Base-by-base conservation (phyloP, 2,113 vertebrate genomes). In the Sceloporus tristichus region DNA sequence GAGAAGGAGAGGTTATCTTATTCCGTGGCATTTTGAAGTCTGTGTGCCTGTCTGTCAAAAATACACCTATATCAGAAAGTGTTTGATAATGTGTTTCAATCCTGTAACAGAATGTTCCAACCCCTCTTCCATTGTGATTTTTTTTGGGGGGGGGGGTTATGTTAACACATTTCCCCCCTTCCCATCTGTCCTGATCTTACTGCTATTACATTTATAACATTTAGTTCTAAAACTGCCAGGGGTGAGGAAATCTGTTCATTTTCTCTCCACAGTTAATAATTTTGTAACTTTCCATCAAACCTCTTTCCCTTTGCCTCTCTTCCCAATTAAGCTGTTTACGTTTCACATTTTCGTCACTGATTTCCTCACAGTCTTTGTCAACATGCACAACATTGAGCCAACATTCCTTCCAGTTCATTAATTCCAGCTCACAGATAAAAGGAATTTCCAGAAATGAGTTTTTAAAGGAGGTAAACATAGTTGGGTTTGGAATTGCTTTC, bases 401-500 rank as follows among this genome's bases (percentile, higher is more conserved):
- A 2, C 25, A n/a, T 48, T 4, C 14, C n/a, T 19, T 65, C 3
- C 18, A 10, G 18, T 11, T 10, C 11, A 11, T 2, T 91, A 6
- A 75, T 84, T 87, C 75, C 14, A 2, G 87, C 76, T 29, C 82
- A 80, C 53, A 89, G n/a, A 9, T 29, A 7, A 83, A 83, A 29
- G 21, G 16, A 13, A 18, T 21, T 68, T 70, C 7, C 2, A 42
- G 29, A n/a, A 48, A 48, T 53, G 8, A 54, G n/a, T 59, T 79
- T 78, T 34, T 79, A 84, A 90, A 59, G 54, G 14, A 48, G 18
- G 5, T 42, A 34, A 65, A 42, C 2, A 42, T 59, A 48, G 18
- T 87, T 77, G 73, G n/a, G 27, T 90, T 92, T 91, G 29, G 2
- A 75, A 10, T 79, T 62, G 78, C 77, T 65, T 86, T 16, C 70